Evolutionary conservation across 1,140 invertebrate genomes (phyloP).

Genomic region (Trissolcus basalis): DNA sequence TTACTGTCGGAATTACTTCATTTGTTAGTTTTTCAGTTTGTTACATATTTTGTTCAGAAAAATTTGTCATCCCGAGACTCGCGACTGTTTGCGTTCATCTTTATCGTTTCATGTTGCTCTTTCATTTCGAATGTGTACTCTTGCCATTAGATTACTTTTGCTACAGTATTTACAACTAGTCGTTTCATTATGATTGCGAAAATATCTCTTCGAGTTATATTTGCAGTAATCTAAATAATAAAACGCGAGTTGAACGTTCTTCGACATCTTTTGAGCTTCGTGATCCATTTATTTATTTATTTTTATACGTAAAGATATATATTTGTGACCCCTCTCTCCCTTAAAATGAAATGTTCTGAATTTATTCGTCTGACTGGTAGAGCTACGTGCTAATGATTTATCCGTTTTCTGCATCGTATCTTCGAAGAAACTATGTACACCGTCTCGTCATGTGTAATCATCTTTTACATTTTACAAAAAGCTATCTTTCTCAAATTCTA

Average conservation of each 20-base stretch:
- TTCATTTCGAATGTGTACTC: constrained; percentile 5
- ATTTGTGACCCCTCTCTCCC: constrained; percentile 3
- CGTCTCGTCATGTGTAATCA: constrained; percentile 37
- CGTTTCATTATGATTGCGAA: constrained; percentile 45
- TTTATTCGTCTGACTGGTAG: constrained; percentile 17
- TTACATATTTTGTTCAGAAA: constrained; percentile 4
- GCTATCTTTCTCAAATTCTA: constrained; percentile 20
- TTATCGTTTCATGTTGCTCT: constrained; percentile 4
- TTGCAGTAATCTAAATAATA: constrained; percentile 26
- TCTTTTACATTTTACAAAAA: constrained; percentile 46
- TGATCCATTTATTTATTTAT: constrained; percentile 22
- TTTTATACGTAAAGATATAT: constrained; percentile 26
- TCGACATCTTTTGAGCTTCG: constrained; percentile 41
- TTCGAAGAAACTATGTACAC: constrained; percentile 45
- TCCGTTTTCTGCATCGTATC: constrained; percentile 12
- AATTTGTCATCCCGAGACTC: constrained; percentile 14
- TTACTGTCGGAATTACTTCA: constrained; percentile 25
- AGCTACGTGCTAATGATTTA: constrained; percentile 40
- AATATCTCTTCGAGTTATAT: constrained; percentile 44
- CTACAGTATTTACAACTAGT: constrained; percentile 52
- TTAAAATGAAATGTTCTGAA: constrained; percentile 18
- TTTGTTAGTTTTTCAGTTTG: constrained; percentile 24
- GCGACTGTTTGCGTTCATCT: constrained; percentile 1
- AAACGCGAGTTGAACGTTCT: constrained; percentile 27
- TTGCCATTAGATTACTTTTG: constrained; percentile 33